These are phyloP conservation scores for Piprites chloris DNA, from an alignment of 2,113 vertebrate genomes.

Conservation along the genomic window DNA sequence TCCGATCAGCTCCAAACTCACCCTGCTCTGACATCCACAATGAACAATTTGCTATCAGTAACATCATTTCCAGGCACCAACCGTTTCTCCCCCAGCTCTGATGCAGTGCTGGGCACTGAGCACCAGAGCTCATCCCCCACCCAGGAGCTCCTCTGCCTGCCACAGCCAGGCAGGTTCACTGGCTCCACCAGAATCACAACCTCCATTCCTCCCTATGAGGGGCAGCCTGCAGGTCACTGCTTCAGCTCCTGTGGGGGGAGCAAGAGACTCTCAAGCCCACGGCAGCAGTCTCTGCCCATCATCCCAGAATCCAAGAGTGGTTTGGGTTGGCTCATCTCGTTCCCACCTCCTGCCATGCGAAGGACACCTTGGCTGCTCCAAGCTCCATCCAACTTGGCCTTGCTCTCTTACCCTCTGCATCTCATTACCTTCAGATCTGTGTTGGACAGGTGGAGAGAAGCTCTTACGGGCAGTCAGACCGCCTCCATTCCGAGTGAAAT, in stretches of 20 bases:
- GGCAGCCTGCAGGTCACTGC: background rate
- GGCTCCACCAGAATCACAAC: fast-evolving
- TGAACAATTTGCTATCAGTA: background rate
- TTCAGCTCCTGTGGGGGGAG: background rate
- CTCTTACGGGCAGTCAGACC: background rate
- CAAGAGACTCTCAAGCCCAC: background rate
- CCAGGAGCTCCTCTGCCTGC: background rate
- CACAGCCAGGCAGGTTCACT: background rate
- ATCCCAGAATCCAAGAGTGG: background rate
- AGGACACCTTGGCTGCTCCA: background rate
- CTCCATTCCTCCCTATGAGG: background rate
- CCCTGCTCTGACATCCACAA: background rate
- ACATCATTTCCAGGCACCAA: background rate
- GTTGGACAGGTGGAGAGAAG: no score
- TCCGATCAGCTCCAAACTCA: background rate
- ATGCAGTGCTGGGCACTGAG: background rate
- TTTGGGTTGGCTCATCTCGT: background rate
- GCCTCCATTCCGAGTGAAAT: background rate
- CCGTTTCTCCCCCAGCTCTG: no score
- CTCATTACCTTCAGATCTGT: background rate
- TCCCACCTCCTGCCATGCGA: background rate
- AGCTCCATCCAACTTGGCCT: background rate
- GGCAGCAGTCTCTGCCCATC: background rate
- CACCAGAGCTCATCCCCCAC: background rate
- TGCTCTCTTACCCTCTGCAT: background rate